Conservation (phyloP, 92 coral and sea anemone species). For the Chrysogorgia sp. region DNA sequence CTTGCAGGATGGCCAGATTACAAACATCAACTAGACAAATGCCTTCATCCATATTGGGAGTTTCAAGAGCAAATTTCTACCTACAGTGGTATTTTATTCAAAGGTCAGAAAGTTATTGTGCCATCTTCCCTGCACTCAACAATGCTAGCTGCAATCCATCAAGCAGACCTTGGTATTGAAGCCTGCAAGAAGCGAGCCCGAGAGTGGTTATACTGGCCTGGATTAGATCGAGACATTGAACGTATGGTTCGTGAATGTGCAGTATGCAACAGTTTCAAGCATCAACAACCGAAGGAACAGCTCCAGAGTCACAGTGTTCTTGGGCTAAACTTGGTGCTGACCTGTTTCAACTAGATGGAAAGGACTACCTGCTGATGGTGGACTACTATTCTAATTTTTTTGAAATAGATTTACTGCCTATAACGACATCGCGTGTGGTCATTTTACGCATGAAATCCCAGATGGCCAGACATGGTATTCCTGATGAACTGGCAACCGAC, state of each 20-base stretch:
- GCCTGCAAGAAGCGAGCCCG: slow-evolving; percentile 41
- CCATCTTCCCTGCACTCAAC: slow-evolving; percentile 22
- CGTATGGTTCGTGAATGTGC: slow-evolving; percentile 24
- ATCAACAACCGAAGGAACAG: slow-evolving; percentile 36
- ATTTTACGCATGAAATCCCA: slow-evolving; percentile 3
- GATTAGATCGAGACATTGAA: slow-evolving; percentile 32
- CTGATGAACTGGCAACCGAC: not conserved
- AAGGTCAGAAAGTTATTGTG: slow-evolving; percentile 38
- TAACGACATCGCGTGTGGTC: not conserved
- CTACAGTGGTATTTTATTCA: slow-evolving; percentile 21
- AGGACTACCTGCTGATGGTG: no score
- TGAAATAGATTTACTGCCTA: no score
- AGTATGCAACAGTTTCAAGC: slow-evolving; percentile 41
- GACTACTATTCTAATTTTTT: no score
- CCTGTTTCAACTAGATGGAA: no score
- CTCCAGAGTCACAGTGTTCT: slow-evolving; percentile 17
- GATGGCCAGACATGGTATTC: slow-evolving; percentile 1
- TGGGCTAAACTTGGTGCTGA: slow-evolving; percentile 9
- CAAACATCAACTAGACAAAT: slow-evolving; percentile 3
- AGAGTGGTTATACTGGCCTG: slow-evolving; percentile 24
- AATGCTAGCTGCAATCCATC: slow-evolving; percentile 46
- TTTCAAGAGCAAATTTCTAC: slow-evolving; percentile 30
- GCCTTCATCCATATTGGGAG: slow-evolving; percentile 38
- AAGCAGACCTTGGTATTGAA: slow-evolving; percentile 16
- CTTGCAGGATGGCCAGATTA: not conserved